Conservation (phyloP, 2,888 invertebrate genomes). For the Rhagonycha lutea region DNA sequence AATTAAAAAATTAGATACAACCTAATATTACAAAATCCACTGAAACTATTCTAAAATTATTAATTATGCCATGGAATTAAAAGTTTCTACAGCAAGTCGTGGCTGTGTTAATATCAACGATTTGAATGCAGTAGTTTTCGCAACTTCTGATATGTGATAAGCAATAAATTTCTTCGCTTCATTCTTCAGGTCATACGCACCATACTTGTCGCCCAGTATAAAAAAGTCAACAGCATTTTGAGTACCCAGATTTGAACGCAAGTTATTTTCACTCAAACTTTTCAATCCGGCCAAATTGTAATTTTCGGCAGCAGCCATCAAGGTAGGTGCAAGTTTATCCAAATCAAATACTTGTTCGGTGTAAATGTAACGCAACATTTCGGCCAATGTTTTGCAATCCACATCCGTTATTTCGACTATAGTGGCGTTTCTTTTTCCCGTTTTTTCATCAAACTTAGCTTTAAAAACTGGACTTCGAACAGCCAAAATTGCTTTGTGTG, state of each 20-base stretch:
- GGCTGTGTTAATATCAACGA: not conserved
- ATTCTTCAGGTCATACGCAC: slow-evolving; percentile 96
- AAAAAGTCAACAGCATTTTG: slow-evolving; percentile 97
- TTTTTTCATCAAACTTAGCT: no score
- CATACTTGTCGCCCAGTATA: slow-evolving; percentile 95
- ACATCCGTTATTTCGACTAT: no score
- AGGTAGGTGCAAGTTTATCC: slow-evolving; percentile 97
- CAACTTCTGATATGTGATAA: slow-evolving; percentile 77
- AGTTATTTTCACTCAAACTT: slow-evolving; percentile 97
- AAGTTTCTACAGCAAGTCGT: not conserved
- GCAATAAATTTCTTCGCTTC: slow-evolving; percentile 99
- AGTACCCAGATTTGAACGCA: slow-evolving; percentile 91
- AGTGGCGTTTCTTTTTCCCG: no score
- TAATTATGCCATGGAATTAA: no score
- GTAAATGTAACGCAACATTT: no score
- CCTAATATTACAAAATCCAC: no score
- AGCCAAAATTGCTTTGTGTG: slow-evolving; percentile 98
- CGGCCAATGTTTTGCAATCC: no score
- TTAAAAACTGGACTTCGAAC: slow-evolving; percentile 96
- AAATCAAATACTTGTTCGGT: slow-evolving; percentile 95
- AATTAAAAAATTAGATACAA: no score
- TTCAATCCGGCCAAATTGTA: slow-evolving; percentile 98
- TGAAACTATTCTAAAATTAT: no score
- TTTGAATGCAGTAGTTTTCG: not conserved
- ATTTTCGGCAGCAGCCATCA: slow-evolving; percentile 98